phyloP scores from a whole-genome alignment of 2,797 vertebrate species.

The Prionace glauca region DNA sequence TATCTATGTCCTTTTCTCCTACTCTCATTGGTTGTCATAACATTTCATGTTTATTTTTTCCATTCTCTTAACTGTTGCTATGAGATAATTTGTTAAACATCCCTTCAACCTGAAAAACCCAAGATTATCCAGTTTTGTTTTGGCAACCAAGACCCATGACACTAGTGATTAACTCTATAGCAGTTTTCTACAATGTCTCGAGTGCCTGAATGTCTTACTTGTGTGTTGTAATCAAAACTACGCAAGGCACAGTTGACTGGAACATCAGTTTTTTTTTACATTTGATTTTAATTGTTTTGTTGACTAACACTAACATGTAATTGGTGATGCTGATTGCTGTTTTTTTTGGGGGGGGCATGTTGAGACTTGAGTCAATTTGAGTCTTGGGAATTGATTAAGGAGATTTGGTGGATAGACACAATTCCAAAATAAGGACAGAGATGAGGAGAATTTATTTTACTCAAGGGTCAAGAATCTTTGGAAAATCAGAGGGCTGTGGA shows the following conservation, averaged over 20 bases:
- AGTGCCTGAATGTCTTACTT: neutral
- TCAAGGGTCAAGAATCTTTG: too few species aligned
- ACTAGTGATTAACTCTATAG: neutral
- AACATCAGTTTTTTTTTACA: neutral
- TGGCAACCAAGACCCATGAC: neutral
- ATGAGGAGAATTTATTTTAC: too few species aligned
- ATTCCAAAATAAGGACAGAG: too few species aligned
- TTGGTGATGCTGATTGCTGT: neutral
- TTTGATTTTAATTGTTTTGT: neutral
- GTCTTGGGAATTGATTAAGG: too few species aligned
- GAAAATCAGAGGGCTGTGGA: too few species aligned
- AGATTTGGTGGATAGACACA: neutral
- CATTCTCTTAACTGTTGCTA: too few species aligned
- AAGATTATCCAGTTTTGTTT: neutral
- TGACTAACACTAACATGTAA: neutral
- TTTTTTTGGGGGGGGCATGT: neutral
- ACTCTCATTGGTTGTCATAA: too few species aligned
- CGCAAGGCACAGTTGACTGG: neutral
- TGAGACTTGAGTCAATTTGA: neutral
- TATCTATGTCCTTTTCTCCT: too few species aligned
- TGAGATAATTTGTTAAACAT: too few species aligned
- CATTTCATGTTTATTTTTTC: too few species aligned
- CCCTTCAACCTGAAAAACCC: too few species aligned
- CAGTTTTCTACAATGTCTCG: neutral
- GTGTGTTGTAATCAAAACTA: neutral